A percentile compares a stretch with the other conserved stretches of the same genome.
Conservation (phyloP, 2,888 invertebrate species). For the Drosophila kambysellisi region DNA sequence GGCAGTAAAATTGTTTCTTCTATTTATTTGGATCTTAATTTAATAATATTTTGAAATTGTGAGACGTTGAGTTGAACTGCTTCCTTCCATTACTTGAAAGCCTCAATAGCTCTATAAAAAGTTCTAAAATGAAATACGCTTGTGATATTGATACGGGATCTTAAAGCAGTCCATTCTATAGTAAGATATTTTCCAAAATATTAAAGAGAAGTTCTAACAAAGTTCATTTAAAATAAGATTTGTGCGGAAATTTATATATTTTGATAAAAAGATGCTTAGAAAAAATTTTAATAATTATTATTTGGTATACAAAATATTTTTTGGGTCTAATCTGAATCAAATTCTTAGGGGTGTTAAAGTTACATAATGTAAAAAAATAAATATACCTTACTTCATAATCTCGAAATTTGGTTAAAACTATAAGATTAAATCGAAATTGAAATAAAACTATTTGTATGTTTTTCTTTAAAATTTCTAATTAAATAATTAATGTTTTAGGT, state of each 20-base stretch:
- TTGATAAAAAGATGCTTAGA: not conserved
- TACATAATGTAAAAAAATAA: not conserved
- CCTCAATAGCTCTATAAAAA: not conserved
- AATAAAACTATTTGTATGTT: not conserved
- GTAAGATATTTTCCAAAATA: not conserved
- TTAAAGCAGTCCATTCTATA: not conserved
- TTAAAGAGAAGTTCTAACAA: no score
- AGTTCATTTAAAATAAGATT: not conserved
- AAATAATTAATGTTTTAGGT: not conserved
- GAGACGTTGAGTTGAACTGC: not conserved
- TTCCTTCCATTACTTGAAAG: not conserved
- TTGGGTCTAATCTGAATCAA: not conserved
- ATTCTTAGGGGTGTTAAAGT: not conserved
- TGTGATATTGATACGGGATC: not conserved
- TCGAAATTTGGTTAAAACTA: not conserved
- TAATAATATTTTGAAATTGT: conserved; percentile 11
- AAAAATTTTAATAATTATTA: not conserved
- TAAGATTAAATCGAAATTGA: not conserved
- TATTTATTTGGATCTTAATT: conserved; percentile 4
- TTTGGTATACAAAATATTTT: no score
- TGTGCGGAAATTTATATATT: not conserved
- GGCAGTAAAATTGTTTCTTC: conserved; percentile 5
- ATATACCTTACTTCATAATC: not conserved
- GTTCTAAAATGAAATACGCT: not conserved
- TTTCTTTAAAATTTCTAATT: not conserved